Base-by-base conservation (phyloP, 2,797 vertebrate species). In the Trachops cirrhosus region DNA sequence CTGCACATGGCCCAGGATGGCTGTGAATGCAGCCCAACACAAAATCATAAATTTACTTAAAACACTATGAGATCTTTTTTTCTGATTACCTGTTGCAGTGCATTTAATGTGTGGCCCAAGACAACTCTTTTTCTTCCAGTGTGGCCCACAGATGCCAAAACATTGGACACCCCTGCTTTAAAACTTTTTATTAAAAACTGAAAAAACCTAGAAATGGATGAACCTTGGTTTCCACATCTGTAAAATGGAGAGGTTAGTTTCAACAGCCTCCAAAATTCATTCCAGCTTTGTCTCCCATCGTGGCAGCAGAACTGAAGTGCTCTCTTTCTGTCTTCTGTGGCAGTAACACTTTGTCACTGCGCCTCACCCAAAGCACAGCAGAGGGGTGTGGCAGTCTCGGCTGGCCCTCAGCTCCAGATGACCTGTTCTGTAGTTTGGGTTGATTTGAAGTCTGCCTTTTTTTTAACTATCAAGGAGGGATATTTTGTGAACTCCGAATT, bases 401-500 rank as follows among this genome's bases (percentile, higher is more conserved):
- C 52, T 22, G 6, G 4, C 3, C 5, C 32, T 41, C n/a, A 18
- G 4, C 48, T 22, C 10, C 26, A 39, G 29, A 10, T 21, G 50
- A 59, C 73, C 21, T 0, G 37, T 24, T 68, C 50, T 50, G 6
- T 71, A 67, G 62, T 80, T 48, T 50, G 59, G 64, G n/a, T 71
- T 62, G 19, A 62, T 34, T 86, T 50, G 29, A 94, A 80, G 29
- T 91, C 64, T 24, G 15, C 68, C 48, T 12, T 54, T 48, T 74
- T 44, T 52, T 62, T n/a, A 86, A 89, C 77, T 67, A 41, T 73
- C 12, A 41, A 59, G 44, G 34, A 89, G 39, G 37, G 15, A 64
- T 80, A 82, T n/a, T 94, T 94, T 74, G 26, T 84, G 46, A 94
- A 93, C 77, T 46, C 54, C 64, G 12, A 46, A 64, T 95, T 93